These are phyloP conservation scores for Daphoenositta chrysoptera DNA, from an alignment of 2,113 vertebrate species.

Conservation along the genomic window DNA sequence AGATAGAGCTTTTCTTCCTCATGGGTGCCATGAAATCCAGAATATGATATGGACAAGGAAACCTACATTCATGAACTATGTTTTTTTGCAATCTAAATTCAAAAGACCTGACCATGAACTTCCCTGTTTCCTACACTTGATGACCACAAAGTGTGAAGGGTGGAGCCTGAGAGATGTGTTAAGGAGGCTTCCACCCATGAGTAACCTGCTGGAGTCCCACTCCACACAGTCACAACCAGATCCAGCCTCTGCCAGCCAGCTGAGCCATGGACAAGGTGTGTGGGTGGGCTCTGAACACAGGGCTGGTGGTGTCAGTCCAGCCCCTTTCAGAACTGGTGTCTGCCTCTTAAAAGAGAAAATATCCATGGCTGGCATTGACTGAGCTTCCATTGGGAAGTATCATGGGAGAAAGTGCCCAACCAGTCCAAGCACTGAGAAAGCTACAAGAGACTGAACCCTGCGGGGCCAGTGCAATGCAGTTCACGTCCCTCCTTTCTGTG, in stretches of 20 bases:
- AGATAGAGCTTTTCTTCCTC: background rate
- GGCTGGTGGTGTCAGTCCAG: too few relatives aligned
- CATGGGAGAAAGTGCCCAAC: background rate
- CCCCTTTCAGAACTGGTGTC: background rate
- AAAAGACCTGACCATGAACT: background rate
- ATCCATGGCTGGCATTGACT: background rate
- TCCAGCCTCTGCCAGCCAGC: accelerated
- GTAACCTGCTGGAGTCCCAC: background rate
- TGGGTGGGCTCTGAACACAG: background rate
- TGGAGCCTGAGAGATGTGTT: background rate
- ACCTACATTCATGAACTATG: accelerated
- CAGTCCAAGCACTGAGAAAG: background rate
- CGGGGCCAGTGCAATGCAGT: accelerated
- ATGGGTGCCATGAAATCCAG: background rate
- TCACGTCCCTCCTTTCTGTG: background rate
- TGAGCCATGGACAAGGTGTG: accelerated
- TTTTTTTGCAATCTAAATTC: background rate
- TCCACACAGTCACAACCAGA: background rate
- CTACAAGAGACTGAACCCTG: background rate
- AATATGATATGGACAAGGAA: background rate
- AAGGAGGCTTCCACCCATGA: background rate
- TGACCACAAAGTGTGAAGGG: background rate
- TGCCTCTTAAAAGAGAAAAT: background rate
- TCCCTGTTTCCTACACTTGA: background rate
- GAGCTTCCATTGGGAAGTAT: background rate